Percentiles rank a stretch among this genome's conserved stretches.
These are phyloP conservation scores for Meriones unguiculatus DNA, from an alignment of 2,113 vertebrate species.

Conservation along the genomic window DNA sequence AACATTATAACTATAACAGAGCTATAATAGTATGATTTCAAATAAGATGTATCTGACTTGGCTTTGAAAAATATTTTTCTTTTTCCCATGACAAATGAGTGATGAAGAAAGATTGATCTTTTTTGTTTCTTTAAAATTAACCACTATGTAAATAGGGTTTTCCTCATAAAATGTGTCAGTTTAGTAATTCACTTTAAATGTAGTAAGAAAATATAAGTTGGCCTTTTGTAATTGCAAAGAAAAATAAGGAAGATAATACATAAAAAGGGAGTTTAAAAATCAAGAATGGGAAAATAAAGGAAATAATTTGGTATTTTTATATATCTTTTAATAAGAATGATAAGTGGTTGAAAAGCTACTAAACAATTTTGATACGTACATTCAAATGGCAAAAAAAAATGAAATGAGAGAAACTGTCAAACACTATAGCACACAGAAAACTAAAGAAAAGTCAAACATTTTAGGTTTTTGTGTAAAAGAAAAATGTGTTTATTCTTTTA, in stretches of 20 bases:
- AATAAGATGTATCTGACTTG: neutral
- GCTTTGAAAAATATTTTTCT: neutral
- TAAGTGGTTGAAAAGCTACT: neutral
- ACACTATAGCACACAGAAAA: neutral
- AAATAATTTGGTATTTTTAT: slow-evolving; percentile 38
- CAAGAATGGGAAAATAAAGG: neutral
- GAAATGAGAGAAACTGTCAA: neutral
- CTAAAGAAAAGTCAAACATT: neutral
- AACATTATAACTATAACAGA: too few species aligned
- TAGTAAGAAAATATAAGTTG: slow-evolving; percentile 20
- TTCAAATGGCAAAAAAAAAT: slow-evolving; percentile 43
- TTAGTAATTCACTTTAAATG: slow-evolving; percentile 30
- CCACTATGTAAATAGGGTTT: neutral
- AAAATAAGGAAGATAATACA: neutral
- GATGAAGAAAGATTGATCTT: neutral
- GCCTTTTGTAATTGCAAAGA: neutral
- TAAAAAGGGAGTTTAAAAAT: neutral
- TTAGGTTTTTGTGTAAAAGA: neutral
- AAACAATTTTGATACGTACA: slow-evolving; percentile 27
- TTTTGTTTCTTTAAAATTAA: neutral
- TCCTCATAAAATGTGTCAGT: neutral
- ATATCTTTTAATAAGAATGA: neutral
- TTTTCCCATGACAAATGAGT: neutral
- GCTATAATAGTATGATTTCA: neutral
- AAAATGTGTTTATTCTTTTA: slow-evolving; percentile 46